phyloP scores from a whole-genome alignment of 2,888 invertebrate species.

The Carcina quercana region DNA sequence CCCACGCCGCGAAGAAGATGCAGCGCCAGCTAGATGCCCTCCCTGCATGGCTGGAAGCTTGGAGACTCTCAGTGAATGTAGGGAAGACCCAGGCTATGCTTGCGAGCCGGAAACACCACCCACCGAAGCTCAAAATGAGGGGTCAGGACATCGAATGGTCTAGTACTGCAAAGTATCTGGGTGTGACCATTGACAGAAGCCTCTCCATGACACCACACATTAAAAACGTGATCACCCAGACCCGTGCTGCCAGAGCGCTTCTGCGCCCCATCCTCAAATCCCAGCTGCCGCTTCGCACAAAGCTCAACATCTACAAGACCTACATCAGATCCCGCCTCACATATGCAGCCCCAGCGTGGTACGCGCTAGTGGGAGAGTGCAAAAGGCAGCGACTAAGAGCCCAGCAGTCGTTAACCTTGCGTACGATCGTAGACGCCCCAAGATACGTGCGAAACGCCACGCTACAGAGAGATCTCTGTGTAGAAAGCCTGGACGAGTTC shows the following conservation, averaged over 20 bases:
- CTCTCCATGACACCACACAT: constrained; percentile 16
- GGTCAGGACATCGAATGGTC: constrained; percentile 10
- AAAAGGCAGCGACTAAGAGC: not conserved
- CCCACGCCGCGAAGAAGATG: not conserved
- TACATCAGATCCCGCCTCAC: constrained; percentile 17
- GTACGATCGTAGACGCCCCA: too few relatives aligned
- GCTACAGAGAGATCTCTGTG: constrained; percentile 1
- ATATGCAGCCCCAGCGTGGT: constrained; percentile 12
- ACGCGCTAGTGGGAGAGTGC: not conserved
- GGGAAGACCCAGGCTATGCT: constrained; percentile 3
- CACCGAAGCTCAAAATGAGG: constrained; percentile 1
- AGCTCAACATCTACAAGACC: constrained; percentile 15
- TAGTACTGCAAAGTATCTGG: constrained; percentile 14
- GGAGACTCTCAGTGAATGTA: constrained; percentile 1
- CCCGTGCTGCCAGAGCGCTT: constrained; percentile 3
- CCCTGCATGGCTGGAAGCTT: not conserved
- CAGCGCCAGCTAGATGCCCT: not conserved
- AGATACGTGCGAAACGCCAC: too few relatives aligned
- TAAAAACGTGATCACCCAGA: constrained; percentile 4
- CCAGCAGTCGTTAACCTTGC: not conserved
- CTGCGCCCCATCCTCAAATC: constrained; percentile 16
- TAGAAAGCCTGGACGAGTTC: constrained; percentile 4
- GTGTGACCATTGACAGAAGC: constrained; percentile 15
- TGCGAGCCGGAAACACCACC: not conserved
- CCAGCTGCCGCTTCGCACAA: constrained; percentile 14